A percentile compares a stretch with the other conserved stretches of the same genome.
Conservation (phyloP, 2,888 invertebrate species). For the Ophioninae sp. region DNA sequence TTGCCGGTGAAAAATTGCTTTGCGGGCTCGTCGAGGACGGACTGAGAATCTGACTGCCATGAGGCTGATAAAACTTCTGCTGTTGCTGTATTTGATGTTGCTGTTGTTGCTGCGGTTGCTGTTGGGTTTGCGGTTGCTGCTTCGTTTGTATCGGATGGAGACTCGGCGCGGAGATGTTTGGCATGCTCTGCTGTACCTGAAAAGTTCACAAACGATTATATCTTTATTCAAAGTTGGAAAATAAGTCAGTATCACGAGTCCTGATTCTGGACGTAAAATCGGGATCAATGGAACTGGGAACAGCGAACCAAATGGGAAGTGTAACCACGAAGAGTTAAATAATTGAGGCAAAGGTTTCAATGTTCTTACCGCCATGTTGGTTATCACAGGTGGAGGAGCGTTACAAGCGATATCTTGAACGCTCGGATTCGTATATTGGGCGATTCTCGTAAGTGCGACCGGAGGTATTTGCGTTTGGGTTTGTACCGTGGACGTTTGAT, state of each 20-base stretch:
- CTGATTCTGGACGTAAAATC: no score
- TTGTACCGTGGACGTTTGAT: slow-evolving; percentile 78
- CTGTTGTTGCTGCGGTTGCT: slow-evolving; percentile 50
- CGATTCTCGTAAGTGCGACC: slow-evolving; percentile 64
- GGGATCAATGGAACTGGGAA: no score
- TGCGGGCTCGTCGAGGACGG: slow-evolving; percentile 76
- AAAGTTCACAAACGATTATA: slow-evolving; percentile 35
- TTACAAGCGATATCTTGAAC: slow-evolving; percentile 69
- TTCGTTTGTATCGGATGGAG: slow-evolving; percentile 52
- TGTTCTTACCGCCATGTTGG: slow-evolving; percentile 70
- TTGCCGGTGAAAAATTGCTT: slow-evolving; percentile 69
- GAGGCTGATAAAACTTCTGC: slow-evolving; percentile 72
- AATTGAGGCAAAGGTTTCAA: slow-evolving; percentile 33
- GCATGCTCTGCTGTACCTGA: slow-evolving; percentile 77
- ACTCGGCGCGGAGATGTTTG: slow-evolving; percentile 67
- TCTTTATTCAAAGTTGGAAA: neutral
- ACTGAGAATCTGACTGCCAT: slow-evolving; percentile 75
- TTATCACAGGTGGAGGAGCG: slow-evolving; percentile 68
- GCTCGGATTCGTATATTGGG: slow-evolving; percentile 71
- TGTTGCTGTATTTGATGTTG: slow-evolving; percentile 57
- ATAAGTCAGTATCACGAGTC: neutral
- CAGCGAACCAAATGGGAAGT: no score
- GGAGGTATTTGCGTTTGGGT: slow-evolving; percentile 76
- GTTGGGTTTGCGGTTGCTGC: slow-evolving; percentile 24
- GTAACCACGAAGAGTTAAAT: no score